Percentiles rank a stretch among this genome's conserved stretches.
Evolutionary conservation across 2,888 invertebrate genomes (phyloP).

Genomic region (Rhimphoctona megacephalus): DNA sequence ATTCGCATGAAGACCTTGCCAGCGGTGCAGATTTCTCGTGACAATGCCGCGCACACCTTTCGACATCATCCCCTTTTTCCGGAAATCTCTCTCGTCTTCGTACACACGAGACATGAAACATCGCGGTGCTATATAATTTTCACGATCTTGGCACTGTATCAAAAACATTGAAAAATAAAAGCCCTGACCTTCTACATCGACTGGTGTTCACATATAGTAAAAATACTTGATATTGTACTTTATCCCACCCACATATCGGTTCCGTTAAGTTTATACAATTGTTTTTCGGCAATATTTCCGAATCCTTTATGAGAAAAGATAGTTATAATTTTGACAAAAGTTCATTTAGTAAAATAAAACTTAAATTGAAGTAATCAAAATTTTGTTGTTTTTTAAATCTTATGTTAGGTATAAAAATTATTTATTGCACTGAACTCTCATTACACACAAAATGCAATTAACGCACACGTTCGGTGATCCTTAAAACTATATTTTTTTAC

Average conservation of each 20-base stretch:
- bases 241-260: background rate
- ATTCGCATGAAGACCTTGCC: constrained; percentile 57
- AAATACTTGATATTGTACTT: constrained; percentile 33
- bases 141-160: constrained; percentile 59
- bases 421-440: background rate
- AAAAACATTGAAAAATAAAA: constrained; percentile 64
- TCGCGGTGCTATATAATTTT: constrained; percentile 47
- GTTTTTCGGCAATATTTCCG: background rate
- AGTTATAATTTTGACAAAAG: background rate
- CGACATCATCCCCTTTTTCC: constrained; percentile 33
- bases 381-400: background rate
- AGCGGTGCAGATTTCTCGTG: constrained; percentile 59
- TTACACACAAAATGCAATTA: background rate
- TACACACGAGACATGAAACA: constrained; percentile 50
- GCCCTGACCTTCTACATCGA: constrained; percentile 58
- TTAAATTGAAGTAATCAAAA: background rate
- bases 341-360: background rate
- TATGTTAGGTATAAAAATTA: background rate
- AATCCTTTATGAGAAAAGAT: background rate
- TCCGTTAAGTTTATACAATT: background rate
- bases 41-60: constrained; percentile 53
- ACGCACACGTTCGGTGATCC: background rate
- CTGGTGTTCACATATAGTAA: constrained; percentile 12
- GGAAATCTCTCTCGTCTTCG: constrained; percentile 21
- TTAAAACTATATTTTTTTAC: background rate